These are phyloP conservation scores for Pygoscelis adeliae DNA, from an alignment of 2,113 vertebrate genomes.

Conservation along the genomic window DNA sequence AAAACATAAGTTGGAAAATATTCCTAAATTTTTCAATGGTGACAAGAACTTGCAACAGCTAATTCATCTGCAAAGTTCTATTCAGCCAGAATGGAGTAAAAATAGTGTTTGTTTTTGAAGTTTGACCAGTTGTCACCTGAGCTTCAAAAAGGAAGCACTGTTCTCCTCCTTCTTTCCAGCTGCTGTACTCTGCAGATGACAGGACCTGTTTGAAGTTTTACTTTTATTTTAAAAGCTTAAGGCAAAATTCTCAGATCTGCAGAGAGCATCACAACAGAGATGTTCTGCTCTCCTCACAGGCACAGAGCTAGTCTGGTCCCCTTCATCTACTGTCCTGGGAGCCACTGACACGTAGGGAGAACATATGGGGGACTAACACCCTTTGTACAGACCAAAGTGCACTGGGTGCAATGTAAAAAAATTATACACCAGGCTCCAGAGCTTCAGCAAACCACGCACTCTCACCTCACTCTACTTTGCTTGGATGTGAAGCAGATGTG, in stretches of 20 bases:
- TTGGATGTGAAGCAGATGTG: background rate
- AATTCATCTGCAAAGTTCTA: background rate
- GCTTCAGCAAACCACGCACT: background rate
- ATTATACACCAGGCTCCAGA: fast-evolving
- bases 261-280: background rate
- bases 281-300: background rate
- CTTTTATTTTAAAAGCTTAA: slow-evolving; percentile 10
- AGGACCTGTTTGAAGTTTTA: background rate
- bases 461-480: background rate
- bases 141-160: background rate
- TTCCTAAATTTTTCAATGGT: background rate
- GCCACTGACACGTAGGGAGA: background rate
- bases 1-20: background rate
- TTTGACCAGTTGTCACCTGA: slow-evolving; percentile 1
- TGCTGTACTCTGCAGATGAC: background rate
- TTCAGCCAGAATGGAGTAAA: background rate
- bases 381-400: background rate
- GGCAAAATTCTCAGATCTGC: slow-evolving; percentile 5
- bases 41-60: background rate
- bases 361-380: background rate
- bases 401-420: background rate
- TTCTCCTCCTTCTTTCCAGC: background rate
- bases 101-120: background rate
- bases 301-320: background rate
- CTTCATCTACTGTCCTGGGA: background rate